A percentile compares a stretch with the other conserved stretches of the same genome.
Conservation (phyloP, 2,113 vertebrate species). For the Grammomys surdaster region DNA sequence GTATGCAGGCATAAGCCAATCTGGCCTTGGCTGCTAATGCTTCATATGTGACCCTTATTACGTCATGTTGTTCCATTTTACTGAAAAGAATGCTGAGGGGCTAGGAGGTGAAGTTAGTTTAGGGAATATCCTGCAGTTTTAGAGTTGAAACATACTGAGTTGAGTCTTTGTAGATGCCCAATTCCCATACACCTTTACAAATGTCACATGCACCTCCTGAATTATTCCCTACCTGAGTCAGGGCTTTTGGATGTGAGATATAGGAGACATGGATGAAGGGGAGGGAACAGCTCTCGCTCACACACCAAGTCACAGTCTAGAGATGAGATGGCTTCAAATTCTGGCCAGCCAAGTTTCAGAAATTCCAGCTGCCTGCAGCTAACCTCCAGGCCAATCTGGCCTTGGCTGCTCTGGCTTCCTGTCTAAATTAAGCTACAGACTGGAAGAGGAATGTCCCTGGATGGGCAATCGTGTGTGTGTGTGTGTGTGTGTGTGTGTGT, state of each 20-base stretch:
- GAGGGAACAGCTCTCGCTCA: background rate
- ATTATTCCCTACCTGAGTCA: background rate
- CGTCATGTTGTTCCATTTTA: background rate
- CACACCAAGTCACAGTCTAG: background rate
- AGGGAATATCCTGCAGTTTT: background rate
- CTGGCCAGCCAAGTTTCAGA: background rate
- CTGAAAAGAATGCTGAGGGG: background rate
- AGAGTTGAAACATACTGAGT: background rate
- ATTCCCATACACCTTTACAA: background rate
- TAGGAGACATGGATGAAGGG: background rate
- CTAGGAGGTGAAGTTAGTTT: conserved; percentile 1
- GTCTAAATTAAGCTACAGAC: conserved; percentile 36
- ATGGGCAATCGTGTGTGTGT: background rate
- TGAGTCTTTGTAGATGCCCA: background rate
- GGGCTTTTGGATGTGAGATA: background rate
- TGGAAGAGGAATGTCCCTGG: conserved; percentile 27
- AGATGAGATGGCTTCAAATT: background rate
- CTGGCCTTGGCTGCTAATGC: too few relatives aligned
- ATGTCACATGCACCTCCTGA: background rate
- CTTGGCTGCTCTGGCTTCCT: background rate
- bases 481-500: background rate
- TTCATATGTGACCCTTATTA: background rate
- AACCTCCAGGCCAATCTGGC: background rate
- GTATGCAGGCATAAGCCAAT: background rate
- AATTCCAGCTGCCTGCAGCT: background rate